Conservation (phyloP, 1,140 invertebrate genomes). For the Samia ricini region DNA sequence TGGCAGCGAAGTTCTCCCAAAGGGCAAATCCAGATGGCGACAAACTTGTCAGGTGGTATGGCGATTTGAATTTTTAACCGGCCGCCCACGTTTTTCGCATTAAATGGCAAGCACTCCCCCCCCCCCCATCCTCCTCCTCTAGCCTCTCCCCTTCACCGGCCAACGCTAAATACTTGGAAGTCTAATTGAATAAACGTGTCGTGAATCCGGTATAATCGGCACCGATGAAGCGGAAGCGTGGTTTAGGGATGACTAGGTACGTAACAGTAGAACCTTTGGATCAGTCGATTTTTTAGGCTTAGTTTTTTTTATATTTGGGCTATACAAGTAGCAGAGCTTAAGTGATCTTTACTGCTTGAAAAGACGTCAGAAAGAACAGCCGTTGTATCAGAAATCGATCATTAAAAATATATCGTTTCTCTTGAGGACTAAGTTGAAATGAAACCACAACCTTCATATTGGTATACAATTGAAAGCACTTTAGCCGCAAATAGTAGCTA, state of each 20-base stretch:
- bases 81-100: slow-evolving; percentile 19
- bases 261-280: not conserved
- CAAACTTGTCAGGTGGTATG: slow-evolving; percentile 11
- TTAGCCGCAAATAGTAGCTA: no score
- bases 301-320: no score
- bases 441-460: no score
- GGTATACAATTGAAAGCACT: no score
- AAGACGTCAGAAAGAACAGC: no score
- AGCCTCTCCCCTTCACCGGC: not conserved
- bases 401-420: no score
- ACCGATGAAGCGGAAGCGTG: slow-evolving; percentile 20
- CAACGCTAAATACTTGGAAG: slow-evolving; percentile 35
- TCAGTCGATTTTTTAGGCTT: not conserved
- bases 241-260: not conserved
- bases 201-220: slow-evolving; percentile 38
- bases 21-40: not conserved
- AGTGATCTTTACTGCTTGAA: no score
- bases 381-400: no score
- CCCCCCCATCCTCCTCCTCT: not conserved
- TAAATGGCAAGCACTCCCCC: slow-evolving; percentile 9
- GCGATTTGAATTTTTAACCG: slow-evolving; percentile 31
- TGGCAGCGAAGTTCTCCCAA: not conserved
- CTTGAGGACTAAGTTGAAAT: no score
- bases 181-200: slow-evolving; percentile 55
- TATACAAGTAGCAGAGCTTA: no score